phyloP scores from a whole-genome alignment of 2,113 vertebrate species.

The Crotalus helleri region DNA sequence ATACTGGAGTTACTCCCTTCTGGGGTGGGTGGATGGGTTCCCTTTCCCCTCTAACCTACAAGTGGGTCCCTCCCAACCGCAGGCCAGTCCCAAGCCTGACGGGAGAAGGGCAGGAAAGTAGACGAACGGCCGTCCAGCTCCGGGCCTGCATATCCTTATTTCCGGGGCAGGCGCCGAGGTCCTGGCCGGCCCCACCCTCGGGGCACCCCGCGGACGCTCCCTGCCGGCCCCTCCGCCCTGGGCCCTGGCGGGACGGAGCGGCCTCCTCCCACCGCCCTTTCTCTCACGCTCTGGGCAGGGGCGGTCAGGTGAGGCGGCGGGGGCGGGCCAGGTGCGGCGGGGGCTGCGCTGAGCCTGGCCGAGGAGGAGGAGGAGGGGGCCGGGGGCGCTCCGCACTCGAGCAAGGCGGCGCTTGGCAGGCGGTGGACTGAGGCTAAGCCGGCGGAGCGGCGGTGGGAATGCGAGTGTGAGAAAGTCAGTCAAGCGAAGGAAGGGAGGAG shows the following conservation, averaged over 20 bases:
- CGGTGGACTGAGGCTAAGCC: neutral
- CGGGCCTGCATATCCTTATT: neutral
- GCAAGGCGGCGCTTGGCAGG: neutral
- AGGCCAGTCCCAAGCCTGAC: neutral
- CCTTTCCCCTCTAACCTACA: neutral
- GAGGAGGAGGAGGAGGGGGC: neutral
- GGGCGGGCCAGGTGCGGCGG: neutral
- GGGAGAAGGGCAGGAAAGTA: too few species aligned
- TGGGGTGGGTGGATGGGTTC: neutral
- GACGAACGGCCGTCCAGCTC: neutral
- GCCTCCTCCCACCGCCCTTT: neutral
- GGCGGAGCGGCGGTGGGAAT: neutral
- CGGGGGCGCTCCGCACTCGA: neutral
- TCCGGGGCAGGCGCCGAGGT: neutral
- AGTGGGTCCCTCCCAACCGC: too few species aligned
- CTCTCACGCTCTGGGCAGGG: neutral
- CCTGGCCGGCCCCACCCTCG: neutral
- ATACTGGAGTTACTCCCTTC: neutral
- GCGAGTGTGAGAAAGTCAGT: neutral
- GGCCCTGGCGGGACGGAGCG: too few species aligned
- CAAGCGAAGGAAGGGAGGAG: neutral
- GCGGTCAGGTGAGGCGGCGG: neutral
- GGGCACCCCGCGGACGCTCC: neutral
- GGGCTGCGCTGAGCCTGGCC: neutral
- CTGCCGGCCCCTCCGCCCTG: neutral